Conservation (phyloP, 2,888 invertebrate species). For the Dilophus febrilis region DNA sequence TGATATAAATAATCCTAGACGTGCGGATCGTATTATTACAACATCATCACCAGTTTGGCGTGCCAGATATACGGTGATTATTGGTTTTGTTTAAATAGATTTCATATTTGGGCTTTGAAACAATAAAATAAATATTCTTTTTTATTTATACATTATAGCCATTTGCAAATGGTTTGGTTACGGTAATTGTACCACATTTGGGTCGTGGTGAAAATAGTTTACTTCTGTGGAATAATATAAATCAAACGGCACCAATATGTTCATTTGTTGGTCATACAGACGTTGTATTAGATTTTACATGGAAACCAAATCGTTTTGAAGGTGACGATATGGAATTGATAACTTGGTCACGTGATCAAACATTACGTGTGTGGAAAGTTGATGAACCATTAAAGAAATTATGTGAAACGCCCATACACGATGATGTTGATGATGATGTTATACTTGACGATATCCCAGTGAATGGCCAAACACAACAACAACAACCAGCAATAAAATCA, state of each 20-base stretch:
- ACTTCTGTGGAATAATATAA: constrained; percentile 55
- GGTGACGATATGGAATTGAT: constrained; percentile 49
- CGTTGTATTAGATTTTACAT: constrained; percentile 87
- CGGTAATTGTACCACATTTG: constrained; percentile 82
- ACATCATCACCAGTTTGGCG: constrained; percentile 79
- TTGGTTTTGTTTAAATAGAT: constrained; percentile 3
- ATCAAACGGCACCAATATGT: constrained; percentile 60
- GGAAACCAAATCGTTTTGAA: constrained; percentile 52
- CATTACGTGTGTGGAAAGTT: constrained; percentile 77
- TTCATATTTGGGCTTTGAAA: neutral
- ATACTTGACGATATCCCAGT: neutral
- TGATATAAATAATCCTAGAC: constrained; percentile 70
- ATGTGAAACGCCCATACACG: constrained; percentile 40
- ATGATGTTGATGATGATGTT: constrained; percentile 31
- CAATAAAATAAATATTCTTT: constrained; percentile 4
- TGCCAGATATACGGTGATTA: constrained; percentile 64
- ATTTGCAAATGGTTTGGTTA: constrained; percentile 80
- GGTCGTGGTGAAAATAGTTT: constrained; percentile 75
- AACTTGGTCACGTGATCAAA: constrained; percentile 92
- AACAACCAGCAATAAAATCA: neutral
- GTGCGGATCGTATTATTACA: constrained; percentile 68
- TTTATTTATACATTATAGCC: constrained; percentile 36
- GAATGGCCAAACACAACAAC: neutral
- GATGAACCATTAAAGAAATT: constrained; percentile 69
- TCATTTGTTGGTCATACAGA: constrained; percentile 89